A percentile compares a stretch with the other conserved stretches of the same genome.
Evolutionary conservation across 1,140 invertebrate genomes (phyloP).

Genomic region (Micrasema minimum): DNA sequence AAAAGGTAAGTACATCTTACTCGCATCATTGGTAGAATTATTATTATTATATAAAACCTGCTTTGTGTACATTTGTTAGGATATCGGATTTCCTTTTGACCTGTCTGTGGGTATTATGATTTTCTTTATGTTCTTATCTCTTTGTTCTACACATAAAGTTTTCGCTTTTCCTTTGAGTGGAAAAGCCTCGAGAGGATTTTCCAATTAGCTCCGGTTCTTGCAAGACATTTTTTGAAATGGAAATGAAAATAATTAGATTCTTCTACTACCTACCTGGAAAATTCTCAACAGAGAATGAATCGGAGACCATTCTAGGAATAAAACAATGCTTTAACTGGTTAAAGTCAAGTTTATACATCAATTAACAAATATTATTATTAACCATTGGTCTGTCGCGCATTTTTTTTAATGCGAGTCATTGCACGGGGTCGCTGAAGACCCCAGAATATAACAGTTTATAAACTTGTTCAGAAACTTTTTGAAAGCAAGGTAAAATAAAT

Average conservation of each 20-base stretch:
- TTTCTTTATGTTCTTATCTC: slow-evolving; percentile 46
- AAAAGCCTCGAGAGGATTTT: slow-evolving; percentile 38
- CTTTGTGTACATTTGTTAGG: slow-evolving; percentile 46
- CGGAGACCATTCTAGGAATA: not conserved
- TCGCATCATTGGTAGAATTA: not conserved
- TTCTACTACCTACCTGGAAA: slow-evolving; percentile 4
- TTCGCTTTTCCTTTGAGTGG: slow-evolving; percentile 43
- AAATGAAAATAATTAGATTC: slow-evolving; percentile 49
- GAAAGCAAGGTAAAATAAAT: no score
- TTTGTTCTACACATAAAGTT: slow-evolving; percentile 48
- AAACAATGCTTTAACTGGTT: no score
- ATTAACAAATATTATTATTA: no score
- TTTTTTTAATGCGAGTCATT: no score
- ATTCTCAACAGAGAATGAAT: not conserved
- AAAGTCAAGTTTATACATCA: no score
- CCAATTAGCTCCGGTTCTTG: slow-evolving; percentile 46
- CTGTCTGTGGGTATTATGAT: slow-evolving; percentile 42
- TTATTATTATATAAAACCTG: slow-evolving; percentile 37
- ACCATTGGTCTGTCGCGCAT: no score
- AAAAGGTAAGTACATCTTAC: not conserved
- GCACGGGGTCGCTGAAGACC: no score
- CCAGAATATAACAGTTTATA: no score
- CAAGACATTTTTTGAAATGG: slow-evolving; percentile 41
- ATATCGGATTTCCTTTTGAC: slow-evolving; percentile 51
- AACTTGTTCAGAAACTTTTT: no score